Percentiles rank a stretch among this genome's conserved stretches.
Evolutionary conservation across 2,888 invertebrate genomes (phyloP).

Genomic region (Graphium colonna): DNA sequence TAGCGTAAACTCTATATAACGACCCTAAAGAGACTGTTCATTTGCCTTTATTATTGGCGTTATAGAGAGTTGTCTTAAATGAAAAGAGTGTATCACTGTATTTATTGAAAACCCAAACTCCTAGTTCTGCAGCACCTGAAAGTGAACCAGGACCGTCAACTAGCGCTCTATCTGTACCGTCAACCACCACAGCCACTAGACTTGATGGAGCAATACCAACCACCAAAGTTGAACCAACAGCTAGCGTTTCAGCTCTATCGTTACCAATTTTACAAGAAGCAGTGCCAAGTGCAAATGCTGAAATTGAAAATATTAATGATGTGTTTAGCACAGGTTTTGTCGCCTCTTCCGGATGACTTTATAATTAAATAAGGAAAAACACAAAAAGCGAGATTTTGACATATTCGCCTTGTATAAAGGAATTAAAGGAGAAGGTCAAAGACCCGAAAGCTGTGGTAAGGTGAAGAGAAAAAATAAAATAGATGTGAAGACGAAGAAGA

Average conservation of each 20-base stretch:
- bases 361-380: too few species aligned
- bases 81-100: too few species aligned
- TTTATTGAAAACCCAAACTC: not conserved
- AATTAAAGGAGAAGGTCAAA: not conserved
- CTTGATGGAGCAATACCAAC: not conserved
- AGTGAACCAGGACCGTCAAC: conserved; percentile 1
- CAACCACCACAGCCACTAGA: not conserved
- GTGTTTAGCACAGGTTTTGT: conserved; percentile 12
- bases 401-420: not conserved
- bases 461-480: not conserved
- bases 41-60: too few species aligned
- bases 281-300: conserved; percentile 15
- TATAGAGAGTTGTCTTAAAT: too few species aligned
- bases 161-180: not conserved
- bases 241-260: not conserved
- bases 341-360: conserved; percentile 8
- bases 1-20: too few species aligned
- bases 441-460: not conserved
- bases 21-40: too few species aligned
- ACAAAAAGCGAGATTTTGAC: not conserved
- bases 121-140: not conserved
- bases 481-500: not conserved
- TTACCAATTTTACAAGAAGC: conserved; percentile 10
- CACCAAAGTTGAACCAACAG: not conserved
- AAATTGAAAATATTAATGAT: conserved; percentile 17